Percentiles rank a stretch among this genome's conserved stretches.
Evolutionary conservation across 2,888 invertebrate species (phyloP).

Genomic region (Dioctria rufipes): DNA sequence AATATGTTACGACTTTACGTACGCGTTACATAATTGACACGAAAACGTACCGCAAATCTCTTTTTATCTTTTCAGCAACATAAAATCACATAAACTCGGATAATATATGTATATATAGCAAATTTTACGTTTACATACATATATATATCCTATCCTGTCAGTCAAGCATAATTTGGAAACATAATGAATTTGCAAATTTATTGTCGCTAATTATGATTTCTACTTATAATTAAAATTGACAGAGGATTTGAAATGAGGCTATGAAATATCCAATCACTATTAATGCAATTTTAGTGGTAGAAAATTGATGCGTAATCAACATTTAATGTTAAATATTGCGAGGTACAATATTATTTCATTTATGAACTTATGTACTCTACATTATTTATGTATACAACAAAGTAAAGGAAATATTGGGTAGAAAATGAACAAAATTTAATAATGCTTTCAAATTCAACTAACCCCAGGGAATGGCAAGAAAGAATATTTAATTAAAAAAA

Average conservation of each 20-base stretch:
- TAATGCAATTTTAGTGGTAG: no score
- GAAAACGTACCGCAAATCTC: conserved; percentile 50
- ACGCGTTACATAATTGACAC: conserved; percentile 41
- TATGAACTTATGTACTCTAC: no score
- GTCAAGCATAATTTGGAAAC: conserved; percentile 11
- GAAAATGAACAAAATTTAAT: conserved; percentile 18
- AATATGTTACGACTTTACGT: conserved; percentile 2
- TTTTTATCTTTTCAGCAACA: conserved; percentile 45
- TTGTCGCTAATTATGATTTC: background rate
- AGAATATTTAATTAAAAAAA: background rate
- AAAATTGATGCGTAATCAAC: no score
- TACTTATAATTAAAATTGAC: conserved; percentile 41
- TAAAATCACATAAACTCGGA: conserved; percentile 28
- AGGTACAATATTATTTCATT: no score
- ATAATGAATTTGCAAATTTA: no score
- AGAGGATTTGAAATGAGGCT: background rate
- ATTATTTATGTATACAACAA: no score
- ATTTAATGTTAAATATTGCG: no score
- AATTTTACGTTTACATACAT: no score
- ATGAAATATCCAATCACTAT: no score
- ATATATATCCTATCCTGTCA: background rate
- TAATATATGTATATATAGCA: background rate
- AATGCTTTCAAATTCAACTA: background rate
- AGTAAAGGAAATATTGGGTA: background rate
- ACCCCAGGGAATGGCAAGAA: background rate